Conservation (phyloP, 2,113 vertebrate species). For the Rhea pennata region DNA sequence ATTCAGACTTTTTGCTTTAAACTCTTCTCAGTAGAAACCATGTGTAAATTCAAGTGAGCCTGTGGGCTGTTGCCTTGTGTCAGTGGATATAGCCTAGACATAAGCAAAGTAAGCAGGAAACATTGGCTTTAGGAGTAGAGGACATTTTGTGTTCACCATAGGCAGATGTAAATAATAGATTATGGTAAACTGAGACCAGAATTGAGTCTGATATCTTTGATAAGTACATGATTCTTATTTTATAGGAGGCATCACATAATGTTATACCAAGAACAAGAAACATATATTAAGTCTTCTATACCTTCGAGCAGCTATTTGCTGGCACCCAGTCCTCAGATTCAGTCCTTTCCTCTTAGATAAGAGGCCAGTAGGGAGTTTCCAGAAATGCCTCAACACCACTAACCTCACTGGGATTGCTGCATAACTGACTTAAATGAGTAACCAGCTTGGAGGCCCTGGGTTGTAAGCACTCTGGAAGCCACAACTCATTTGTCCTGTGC, state of each 20-base stretch:
- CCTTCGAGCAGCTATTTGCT: background rate
- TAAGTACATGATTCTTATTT: background rate
- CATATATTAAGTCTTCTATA: fast-evolving
- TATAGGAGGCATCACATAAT: background rate
- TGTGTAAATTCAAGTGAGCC: background rate
- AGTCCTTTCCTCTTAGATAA: background rate
- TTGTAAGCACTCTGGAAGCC: background rate
- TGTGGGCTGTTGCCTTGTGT: background rate
- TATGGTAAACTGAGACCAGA: background rate
- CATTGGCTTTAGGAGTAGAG: background rate
- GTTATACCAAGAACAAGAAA: background rate
- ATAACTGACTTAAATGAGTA: background rate
- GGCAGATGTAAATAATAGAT: background rate
- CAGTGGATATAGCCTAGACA: background rate
- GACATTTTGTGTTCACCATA: background rate
- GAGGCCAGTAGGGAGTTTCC: background rate
- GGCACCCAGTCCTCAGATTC: background rate
- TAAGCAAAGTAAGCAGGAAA: background rate
- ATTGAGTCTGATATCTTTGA: background rate
- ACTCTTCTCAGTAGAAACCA: background rate
- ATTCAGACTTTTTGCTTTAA: background rate
- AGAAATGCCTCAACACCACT: background rate
- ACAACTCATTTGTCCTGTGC: background rate
- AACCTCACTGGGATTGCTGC: background rate
- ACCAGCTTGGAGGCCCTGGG: background rate